These are phyloP conservation scores for Thereuonema tuberculata DNA, from an alignment of 1,140 invertebrate species.

Conservation along the genomic window DNA sequence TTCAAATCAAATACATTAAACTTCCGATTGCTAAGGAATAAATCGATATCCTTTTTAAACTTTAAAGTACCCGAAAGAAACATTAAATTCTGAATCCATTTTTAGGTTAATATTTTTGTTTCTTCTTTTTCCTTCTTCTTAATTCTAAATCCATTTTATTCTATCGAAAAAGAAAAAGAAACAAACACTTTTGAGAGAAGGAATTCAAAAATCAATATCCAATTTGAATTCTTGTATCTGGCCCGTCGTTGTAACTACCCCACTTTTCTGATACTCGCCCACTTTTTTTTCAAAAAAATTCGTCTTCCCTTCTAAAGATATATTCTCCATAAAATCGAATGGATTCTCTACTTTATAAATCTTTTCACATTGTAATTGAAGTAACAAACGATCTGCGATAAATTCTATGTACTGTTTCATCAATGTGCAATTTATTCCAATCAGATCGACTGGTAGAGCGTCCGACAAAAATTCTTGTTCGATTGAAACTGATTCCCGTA, in stretches of 20 bases:
- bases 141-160: no score
- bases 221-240: no score
- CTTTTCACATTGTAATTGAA: constrained; percentile 79
- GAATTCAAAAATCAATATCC: no score
- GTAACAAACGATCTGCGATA: constrained; percentile 86
- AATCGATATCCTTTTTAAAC: no score
- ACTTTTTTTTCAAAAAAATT: constrained; percentile 99
- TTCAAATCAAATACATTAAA: no score
- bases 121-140: no score
- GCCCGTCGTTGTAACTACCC: constrained; percentile 71
- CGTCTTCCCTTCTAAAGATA: constrained; percentile 95
- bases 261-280: constrained; percentile 94
- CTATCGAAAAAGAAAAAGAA: no score
- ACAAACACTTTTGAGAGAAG: no score
- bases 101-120: no score
- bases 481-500: constrained; percentile 84
- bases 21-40: no score
- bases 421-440: constrained; percentile 93
- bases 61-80: no score
- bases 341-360: constrained; percentile 87
- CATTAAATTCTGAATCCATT: no score
- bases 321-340: constrained; percentile 99
- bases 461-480: constrained; percentile 98
- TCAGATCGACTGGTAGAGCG: constrained; percentile 79
- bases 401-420: constrained; percentile 98